Conservation (phyloP, 2,888 invertebrate genomes). For the Imbricaverruca yamaguchii region DNA sequence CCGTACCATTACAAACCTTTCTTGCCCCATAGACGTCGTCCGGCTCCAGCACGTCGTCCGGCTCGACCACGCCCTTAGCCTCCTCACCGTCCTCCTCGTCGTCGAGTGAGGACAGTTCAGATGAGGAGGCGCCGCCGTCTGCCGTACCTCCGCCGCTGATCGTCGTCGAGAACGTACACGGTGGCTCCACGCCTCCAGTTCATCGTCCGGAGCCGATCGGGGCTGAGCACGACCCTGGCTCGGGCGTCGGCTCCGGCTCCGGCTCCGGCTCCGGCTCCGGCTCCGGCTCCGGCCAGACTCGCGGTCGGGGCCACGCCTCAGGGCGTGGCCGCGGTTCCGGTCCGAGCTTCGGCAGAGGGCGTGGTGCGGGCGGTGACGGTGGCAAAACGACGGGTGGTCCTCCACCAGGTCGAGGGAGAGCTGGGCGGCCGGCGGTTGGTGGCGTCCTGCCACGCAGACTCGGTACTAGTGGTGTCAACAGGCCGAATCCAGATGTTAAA, state of each 20-base stretch:
- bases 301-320: too few species aligned
- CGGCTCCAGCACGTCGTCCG: neutral
- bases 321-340: too few species aligned
- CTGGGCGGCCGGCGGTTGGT: too few species aligned
- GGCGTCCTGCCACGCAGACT: too few species aligned
- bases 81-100: neutral
- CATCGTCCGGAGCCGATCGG: constrained; percentile 22
- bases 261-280: constrained; percentile 1
- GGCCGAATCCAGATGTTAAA: too few species aligned
- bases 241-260: neutral
- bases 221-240: constrained; percentile 13
- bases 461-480: too few species aligned
- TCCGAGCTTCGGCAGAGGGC: too few species aligned
- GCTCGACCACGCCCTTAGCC: neutral
- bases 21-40: neutral
- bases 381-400: too few species aligned
- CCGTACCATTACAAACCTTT: too few species aligned
- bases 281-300: neutral
- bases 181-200: neutral
- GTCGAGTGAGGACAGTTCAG: neutral
- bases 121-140: neutral
- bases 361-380: too few species aligned
- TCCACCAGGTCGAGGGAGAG: too few species aligned
- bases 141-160: constrained; percentile 12
- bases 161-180: neutral